Conservation (phyloP, 2,113 vertebrate genomes). For the Sardina pilchardus region DNA sequence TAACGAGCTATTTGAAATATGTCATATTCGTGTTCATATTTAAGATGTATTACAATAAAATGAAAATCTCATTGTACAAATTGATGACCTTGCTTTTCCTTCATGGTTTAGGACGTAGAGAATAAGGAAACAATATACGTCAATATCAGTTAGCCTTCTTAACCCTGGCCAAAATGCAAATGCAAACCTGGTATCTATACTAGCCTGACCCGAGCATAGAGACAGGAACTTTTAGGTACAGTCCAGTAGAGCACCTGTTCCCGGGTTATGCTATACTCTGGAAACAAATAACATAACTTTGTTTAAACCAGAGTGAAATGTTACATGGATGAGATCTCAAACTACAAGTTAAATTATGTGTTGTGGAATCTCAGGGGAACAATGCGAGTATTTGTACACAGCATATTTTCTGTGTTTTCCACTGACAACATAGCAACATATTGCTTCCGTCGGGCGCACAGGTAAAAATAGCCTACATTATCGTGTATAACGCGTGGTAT, state of each 20-base stretch:
- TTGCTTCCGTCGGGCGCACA: not conserved
- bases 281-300: not conserved
- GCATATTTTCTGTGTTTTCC: not conserved
- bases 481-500: not conserved
- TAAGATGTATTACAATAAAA: slow-evolving; percentile 66
- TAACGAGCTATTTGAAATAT: slow-evolving; percentile 56
- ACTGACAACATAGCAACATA: not conserved
- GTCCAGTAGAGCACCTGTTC: not conserved
- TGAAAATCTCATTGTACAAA: slow-evolving; percentile 40
- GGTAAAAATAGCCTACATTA: not conserved
- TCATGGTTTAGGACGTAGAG: not conserved
- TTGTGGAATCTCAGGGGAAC: not conserved
- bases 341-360: not conserved
- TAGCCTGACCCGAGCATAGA: not conserved
- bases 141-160: not conserved
- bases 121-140: not conserved
- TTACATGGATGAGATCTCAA: not conserved
- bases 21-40: slow-evolving; percentile 68
- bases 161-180: too few species aligned
- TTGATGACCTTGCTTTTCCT: slow-evolving; percentile 48
- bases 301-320: not conserved
- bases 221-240: not conserved
- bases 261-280: not conserved
- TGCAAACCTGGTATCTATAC: too few species aligned
- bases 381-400: not conserved